Percentiles rank a stretch among this genome's conserved stretches.
Evolutionary conservation across 2,113 vertebrate species (phyloP).

Genomic region (Podilymbus podiceps): DNA sequence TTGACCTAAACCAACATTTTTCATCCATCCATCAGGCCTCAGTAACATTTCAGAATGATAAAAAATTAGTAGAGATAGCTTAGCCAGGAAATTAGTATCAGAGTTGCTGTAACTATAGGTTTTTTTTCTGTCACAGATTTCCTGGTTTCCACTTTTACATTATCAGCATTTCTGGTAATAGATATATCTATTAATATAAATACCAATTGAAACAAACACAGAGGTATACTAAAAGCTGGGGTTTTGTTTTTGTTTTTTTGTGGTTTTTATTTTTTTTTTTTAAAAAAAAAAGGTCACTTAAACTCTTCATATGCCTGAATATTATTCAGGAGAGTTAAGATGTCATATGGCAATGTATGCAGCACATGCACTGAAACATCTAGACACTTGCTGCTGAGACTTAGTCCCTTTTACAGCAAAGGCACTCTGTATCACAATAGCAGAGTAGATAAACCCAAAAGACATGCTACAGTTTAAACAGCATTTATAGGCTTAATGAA

Average conservation of each 20-base stretch:
- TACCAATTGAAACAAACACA: neutral
- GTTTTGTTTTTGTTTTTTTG: too few relatives aligned
- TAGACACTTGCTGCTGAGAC: neutral
- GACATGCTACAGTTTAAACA: neutral
- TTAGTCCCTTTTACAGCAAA: neutral
- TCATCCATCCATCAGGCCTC: neutral
- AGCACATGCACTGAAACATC: neutral
- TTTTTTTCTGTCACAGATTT: neutral
- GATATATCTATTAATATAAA: neutral
- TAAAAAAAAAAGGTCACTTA: neutral
- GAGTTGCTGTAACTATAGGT: neutral
- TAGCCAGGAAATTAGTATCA: neutral
- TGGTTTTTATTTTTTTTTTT: too few relatives aligned
- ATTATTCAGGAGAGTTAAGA: neutral
- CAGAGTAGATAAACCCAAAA: neutral
- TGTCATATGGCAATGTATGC: neutral
- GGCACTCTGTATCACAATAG: neutral
- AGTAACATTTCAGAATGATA: neutral
- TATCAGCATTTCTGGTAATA: neutral
- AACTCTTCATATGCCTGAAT: neutral
- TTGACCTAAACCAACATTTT: neutral
- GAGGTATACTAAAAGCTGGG: neutral
- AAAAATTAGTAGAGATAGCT: neutral
- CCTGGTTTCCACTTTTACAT: neutral
- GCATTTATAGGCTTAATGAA: neutral